Base-by-base conservation (phyloP, 2,888 invertebrate genomes). In the Pachycephus smyrnensis region DNA sequence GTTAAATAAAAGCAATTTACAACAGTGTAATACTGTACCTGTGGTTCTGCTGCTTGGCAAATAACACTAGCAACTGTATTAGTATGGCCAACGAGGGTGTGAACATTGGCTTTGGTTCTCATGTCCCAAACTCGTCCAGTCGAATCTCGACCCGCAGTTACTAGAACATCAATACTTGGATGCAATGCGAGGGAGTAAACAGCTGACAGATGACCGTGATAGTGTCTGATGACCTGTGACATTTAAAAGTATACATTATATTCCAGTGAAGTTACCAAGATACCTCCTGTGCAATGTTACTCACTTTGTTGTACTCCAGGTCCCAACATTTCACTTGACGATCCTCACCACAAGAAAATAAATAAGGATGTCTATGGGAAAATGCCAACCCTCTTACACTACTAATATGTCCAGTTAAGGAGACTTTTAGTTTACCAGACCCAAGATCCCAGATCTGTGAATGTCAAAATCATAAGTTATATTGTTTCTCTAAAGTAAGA, bases 301-400 rank as follows among this genome's bases (percentile, higher is more conserved):
- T 31, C 73, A 96, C 97, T 93, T 99, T 99, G 90, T 99, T 99
- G 89, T 99, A 98, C 92, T 99, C 99, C 40, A 99, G 93, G 93
- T 99, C 99, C 99, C 99, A 99, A 90, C 99, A 99, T 93, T 99
- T 99, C 0, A 99, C 99, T 93, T 98, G 98, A 87, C 99, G 95
- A 92, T 99, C 99, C 93, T 99, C 99, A 15, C 99, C 99, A 90
- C 98, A 99, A 83, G 98, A 98, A 93, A 99, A 99, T 74, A 99
- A 92, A 91, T 99, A 99, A 3, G 99, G 99, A 93, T 99, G 99
- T 84, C 99, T 93, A 0, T 95, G 92, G 82, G 99, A 99, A 73
- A 99, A 97, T 76, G 97, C 98, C 55, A 99, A 93, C 0, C 99
- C 99, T 90, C 99, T 94, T 0, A 99, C 99, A 12, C 98, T 97